Evolutionary conservation across 2,888 invertebrate species (phyloP).

Genomic region (Onthophagus sagittarius): DNA sequence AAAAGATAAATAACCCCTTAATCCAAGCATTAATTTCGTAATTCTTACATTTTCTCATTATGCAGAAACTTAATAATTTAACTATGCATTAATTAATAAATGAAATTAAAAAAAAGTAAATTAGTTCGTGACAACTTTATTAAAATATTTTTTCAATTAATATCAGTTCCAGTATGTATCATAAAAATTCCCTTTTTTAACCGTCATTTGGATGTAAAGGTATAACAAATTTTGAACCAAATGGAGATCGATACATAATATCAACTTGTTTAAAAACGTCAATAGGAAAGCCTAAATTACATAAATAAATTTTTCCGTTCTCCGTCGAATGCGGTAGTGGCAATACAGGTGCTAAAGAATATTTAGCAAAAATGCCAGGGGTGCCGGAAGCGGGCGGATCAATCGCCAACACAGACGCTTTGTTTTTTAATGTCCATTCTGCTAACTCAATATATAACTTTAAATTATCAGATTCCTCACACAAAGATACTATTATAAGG

Average conservation of each 20-base stretch:
- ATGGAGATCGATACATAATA: conserved; percentile 79
- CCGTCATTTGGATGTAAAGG: conserved; percentile 57
- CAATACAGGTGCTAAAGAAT: conserved; percentile 66
- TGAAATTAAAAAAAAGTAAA: too few relatives aligned
- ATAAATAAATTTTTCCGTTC: conserved; percentile 75
- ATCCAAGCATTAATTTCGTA: too few relatives aligned
- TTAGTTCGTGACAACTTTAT: too few relatives aligned
- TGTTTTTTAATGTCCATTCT: conserved; percentile 66
- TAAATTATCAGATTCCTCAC: conserved; percentile 48
- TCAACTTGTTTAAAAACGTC: conserved; percentile 71
- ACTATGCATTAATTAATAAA: too few relatives aligned
- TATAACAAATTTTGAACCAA: conserved; percentile 78
- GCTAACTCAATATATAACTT: conserved; percentile 53
- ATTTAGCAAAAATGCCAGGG: conserved; percentile 59
- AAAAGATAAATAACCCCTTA: too few relatives aligned
- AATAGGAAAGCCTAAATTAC: conserved; percentile 78
- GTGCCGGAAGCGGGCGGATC: conserved; percentile 72
- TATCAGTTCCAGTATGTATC: background rate
- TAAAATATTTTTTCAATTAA: too few relatives aligned
- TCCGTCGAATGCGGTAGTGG: conserved; percentile 62
- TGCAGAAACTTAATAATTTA: too few relatives aligned
- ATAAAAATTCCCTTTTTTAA: background rate
- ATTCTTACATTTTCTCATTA: too few relatives aligned
- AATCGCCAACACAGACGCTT: conserved; percentile 69
- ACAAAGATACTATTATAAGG: conserved; percentile 56